Evolutionary conservation across 2,113 vertebrate species (phyloP), one percentile per base, ranked within the genome.

Genomic region (Balaeniceps rex): DNA sequence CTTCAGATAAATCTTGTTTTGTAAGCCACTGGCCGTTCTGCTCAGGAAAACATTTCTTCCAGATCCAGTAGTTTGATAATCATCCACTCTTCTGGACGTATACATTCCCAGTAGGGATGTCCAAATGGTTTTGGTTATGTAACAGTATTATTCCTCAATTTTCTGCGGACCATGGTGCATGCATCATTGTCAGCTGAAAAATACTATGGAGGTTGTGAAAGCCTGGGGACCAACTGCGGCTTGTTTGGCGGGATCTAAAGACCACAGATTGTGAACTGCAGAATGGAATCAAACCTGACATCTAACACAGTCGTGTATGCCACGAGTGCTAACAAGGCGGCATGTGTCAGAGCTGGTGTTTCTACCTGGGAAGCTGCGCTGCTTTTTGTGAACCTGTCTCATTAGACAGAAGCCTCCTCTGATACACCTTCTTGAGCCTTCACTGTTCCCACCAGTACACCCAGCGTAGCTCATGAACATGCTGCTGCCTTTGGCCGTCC

Each of bases 91-190:
- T 34, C 52, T 16, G 60, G 46, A 12, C 15, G 11, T 66, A 6
- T 28, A 10, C 9, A 5, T 28, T 52, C 36, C 34, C 34, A n/a
- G 34, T 54, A 69, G 63, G 18, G 28, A 28, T 69, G 15, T 46
- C 63, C 54, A 34, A 19, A 5, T 15, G 29, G 11, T 9, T 61
- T 24, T 68, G 44, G 15, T 33, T 68, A 15, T 14, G 31, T n/a
- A 31, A 40, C 68, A 60, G 51, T 25, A 12, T 9, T 42, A 28
- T 52, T 38, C 54, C 46, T 34, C 78, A 46, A 0, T 68, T 68
- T 60, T 34, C 33, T 65, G 51, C 0, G 2, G 25, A 12, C 28
- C 4, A 9, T 3, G 5, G 24, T 23, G 13, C 7, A 9, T 54
- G 64, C 26, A 10, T 36, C 5, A 1, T 4, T 55, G 40, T 64